Conservation (phyloP, 2,888 invertebrate species). For the Xylocampa areola region DNA sequence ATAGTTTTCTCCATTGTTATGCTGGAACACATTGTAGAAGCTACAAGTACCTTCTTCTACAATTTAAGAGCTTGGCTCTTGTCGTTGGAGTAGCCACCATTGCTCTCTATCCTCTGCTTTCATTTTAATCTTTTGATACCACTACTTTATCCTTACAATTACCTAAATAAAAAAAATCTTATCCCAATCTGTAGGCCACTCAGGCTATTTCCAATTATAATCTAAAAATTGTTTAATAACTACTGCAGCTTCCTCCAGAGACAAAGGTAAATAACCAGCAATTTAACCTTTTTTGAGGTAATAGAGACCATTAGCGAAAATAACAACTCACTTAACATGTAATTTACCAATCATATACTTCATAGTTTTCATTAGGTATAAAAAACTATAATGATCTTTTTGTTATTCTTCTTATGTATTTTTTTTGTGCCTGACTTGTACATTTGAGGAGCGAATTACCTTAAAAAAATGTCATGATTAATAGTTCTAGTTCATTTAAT, state of each 20-base stretch:
- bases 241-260: constrained; percentile 34
- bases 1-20: too few relatives aligned
- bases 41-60: too few relatives aligned
- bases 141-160: too few relatives aligned
- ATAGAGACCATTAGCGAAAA: constrained; percentile 18
- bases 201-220: neutral
- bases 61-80: too few relatives aligned
- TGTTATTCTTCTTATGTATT: neutral
- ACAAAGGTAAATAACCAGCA: constrained; percentile 29
- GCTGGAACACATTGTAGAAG: too few relatives aligned
- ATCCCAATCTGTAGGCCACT: neutral
- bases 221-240: constrained; percentile 36
- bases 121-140: too few relatives aligned
- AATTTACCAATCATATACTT: constrained; percentile 1
- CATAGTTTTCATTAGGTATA: constrained; percentile 24
- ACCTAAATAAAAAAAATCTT: neutral
- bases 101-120: too few relatives aligned
- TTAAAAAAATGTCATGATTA: too few relatives aligned
- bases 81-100: too few relatives aligned
- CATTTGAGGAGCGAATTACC: too few relatives aligned
- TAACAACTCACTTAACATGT: neutral
- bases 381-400: neutral
- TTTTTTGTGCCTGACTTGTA: neutral
- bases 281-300: neutral
- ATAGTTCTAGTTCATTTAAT: too few relatives aligned